Evolutionary conservation across 2,888 invertebrate genomes (phyloP).

Genomic region (Cryptosula pallasiana): DNA sequence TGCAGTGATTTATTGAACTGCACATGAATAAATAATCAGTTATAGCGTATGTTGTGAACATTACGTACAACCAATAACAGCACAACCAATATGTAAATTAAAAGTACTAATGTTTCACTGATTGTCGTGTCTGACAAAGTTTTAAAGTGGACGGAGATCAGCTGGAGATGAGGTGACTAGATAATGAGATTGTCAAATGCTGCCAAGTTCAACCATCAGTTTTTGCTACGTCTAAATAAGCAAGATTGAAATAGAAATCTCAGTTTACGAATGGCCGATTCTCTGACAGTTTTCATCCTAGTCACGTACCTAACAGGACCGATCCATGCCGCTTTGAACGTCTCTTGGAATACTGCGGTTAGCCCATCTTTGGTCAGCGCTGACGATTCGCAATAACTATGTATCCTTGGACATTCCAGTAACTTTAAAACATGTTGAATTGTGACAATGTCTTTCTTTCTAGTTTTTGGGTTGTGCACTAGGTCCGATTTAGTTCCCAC

Average conservation of each 20-base stretch:
- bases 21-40: too few relatives aligned
- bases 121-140: too few relatives aligned
- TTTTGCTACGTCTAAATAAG: too few relatives aligned
- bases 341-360: not conserved
- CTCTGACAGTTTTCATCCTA: not conserved
- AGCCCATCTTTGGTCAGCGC: constrained; percentile 17
- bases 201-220: too few relatives aligned
- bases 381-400: constrained; percentile 15
- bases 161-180: too few relatives aligned
- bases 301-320: not conserved
- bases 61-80: too few relatives aligned
- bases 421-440: not conserved
- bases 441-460: not conserved
- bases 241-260: not conserved
- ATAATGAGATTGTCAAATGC: too few relatives aligned
- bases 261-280: not conserved
- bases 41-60: too few relatives aligned
- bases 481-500: constrained; percentile 23
- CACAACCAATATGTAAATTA: too few relatives aligned
- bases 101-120: too few relatives aligned
- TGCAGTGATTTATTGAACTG: too few relatives aligned
- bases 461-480: not conserved
- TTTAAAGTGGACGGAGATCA: too few relatives aligned
- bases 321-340: constrained; percentile 7
- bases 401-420: not conserved